A percentile compares a stretch with the other conserved stretches of the same genome.
Conservation (phyloP, 2,113 vertebrate species). For the Hassar affinis region DNA sequence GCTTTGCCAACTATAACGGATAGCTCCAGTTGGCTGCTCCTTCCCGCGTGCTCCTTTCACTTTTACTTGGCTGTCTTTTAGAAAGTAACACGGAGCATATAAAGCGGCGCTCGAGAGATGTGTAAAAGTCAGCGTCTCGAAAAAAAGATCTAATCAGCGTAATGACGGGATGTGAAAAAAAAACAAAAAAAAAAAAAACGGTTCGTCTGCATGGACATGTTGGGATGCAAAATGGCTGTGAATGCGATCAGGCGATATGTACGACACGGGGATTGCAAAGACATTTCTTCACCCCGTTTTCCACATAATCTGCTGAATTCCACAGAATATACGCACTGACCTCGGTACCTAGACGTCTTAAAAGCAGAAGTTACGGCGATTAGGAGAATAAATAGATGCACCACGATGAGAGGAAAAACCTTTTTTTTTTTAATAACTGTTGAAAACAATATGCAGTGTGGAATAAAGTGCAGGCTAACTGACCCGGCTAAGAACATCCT, state of each 20-base stretch:
- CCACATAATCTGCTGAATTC: no score
- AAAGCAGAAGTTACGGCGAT: conserved; percentile 31
- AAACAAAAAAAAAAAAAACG: no score
- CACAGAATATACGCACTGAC: no score
- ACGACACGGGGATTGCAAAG: neutral
- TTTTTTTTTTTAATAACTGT: neutral
- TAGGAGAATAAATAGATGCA: conserved; percentile 31
- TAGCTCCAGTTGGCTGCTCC: conserved; percentile 56
- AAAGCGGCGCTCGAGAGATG: conserved; percentile 64
- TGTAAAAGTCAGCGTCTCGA: conserved; percentile 59
- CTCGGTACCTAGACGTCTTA: conserved; percentile 8
- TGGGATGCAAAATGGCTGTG: neutral
- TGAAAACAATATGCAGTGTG: neutral
- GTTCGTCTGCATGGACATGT: neutral
- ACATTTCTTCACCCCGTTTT: neutral
- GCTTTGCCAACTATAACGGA: conserved; percentile 70
- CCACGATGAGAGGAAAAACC: conserved; percentile 21
- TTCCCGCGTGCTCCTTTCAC: conserved; percentile 52
- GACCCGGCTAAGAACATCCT: conserved; percentile 38
- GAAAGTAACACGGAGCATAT: conserved; percentile 61
- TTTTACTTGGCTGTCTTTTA: neutral
- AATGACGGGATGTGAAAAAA: neutral
- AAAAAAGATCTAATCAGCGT: conserved; percentile 1
- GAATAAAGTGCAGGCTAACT: neutral
- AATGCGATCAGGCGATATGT: neutral